Base-by-base conservation (phyloP, 1,140 invertebrate genomes). In the Goniozus legneri region DNA sequence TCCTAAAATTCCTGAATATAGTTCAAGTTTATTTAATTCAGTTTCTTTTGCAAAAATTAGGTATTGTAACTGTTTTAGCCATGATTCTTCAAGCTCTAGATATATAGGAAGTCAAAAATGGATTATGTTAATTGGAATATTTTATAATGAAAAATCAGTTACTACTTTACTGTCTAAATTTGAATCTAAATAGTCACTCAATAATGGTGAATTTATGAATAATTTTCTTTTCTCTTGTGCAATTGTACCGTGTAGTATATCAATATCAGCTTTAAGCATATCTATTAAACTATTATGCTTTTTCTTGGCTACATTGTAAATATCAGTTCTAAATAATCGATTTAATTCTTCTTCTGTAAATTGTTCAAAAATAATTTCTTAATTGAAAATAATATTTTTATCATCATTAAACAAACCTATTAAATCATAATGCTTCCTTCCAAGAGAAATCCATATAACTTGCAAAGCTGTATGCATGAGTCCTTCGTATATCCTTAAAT, bases 371-470 rank as follows among this genome's bases (percentile, higher is more conserved):
- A 31, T 6, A 56, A 44, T 16, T 14, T 22, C 32, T 35, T 35
- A 41, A 24, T 22, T 13, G 12, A 21, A 24, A 37, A 19, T 20
- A 21, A 44, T 32, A 21, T 22, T 52, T 13, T 24, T 13, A 20
- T 31, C 27, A 19, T 19, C 18, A 27, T 8, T 40, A n/a, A 44
- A 15, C 33, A 46, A 34, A 79, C 79, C 82, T 47, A 84, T 82
- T 36, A 83, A 65, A 56, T 74, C 70, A 47, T 79, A 79, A 45
- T 79, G 60, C 51, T 79, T 80, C 24, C 82, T 65, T 27, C 77
- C 69, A 14, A 85, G 64, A 14, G 82, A 79, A 45, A 84, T 75
- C 84, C 83, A 86, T 2, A 82, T 76, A 30, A 85, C 77, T 56
- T 81, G 76, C 12, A 79, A 74, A 43, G 79, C 73, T 50, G 84